Percentiles rank a stretch among this genome's conserved stretches.
These are phyloP conservation scores for Slavum lentiscoides DNA, from an alignment of 2,888 invertebrate genomes.

Conservation along the genomic window DNA sequence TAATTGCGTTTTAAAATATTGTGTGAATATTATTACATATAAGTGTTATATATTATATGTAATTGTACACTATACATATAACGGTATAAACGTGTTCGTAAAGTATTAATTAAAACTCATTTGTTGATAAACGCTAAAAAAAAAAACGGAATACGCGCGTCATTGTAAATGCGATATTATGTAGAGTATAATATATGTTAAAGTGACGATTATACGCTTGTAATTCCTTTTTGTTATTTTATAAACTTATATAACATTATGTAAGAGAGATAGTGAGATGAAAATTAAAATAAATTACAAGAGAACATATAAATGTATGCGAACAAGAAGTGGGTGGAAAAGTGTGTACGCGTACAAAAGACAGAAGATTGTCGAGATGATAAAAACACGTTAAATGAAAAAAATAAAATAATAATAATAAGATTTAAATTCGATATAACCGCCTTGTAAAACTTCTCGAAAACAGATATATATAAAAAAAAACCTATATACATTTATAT, in stretches of 20 bases:
- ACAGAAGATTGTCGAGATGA: not conserved
- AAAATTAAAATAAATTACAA: constrained; percentile 31
- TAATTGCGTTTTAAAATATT: no score
- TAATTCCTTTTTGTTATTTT: constrained; percentile 6
- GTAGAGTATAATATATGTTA: not conserved
- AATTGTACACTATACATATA: no score
- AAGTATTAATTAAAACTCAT: not conserved
- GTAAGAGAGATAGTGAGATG: not conserved
- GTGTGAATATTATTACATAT: no score
- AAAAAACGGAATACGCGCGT: not conserved
- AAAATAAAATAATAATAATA: not conserved
- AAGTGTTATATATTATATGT: no score
- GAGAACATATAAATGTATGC: not conserved
- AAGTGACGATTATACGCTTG: not conserved
- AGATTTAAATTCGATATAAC: constrained; percentile 3
- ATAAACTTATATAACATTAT: not conserved
- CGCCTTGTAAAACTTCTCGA: constrained; percentile 13
- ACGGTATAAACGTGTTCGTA: not conserved
- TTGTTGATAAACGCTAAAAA: not conserved
- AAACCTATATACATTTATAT: not conserved
- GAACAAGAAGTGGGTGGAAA: not conserved
- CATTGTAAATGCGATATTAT: not conserved
- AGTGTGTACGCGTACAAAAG: not conserved
- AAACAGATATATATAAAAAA: constrained; percentile 20
- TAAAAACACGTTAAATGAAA: not conserved